Conservation (phyloP, 2,888 invertebrate genomes). For the Cryptophagus acutangulus region DNA sequence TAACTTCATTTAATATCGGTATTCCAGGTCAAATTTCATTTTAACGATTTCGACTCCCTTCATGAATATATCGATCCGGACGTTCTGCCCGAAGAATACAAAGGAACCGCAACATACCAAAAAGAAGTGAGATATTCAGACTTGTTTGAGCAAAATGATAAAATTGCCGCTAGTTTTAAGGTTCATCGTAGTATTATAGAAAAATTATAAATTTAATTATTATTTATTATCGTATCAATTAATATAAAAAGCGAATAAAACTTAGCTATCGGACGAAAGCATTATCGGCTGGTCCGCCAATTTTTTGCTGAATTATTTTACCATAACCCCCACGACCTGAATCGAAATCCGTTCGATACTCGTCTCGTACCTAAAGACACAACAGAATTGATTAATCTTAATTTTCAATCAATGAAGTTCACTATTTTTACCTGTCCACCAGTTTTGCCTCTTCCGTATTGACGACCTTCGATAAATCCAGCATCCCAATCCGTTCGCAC, state of each 20-base stretch:
- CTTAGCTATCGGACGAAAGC: background rate
- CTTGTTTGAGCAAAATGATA: constrained; percentile 29
- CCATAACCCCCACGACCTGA: constrained; percentile 96
- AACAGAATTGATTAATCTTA: constrained; percentile 30
- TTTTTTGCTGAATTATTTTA: constrained; percentile 84
- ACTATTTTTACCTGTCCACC: constrained; percentile 97
- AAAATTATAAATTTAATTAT: constrained; percentile 2
- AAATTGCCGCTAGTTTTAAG: constrained; percentile 32
- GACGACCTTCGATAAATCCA: constrained; percentile 96
- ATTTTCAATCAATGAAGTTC: no score
- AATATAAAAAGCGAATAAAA: background rate
- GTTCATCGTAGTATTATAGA: constrained; percentile 12
- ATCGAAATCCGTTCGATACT: constrained; percentile 96
- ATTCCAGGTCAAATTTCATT: constrained; percentile 52
- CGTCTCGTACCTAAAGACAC: constrained; percentile 93
- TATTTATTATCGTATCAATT: background rate
- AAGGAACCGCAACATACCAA: constrained; percentile 48
- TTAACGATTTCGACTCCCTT: constrained; percentile 50
- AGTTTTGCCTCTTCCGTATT: constrained; percentile 95
- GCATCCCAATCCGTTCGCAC: constrained; percentile 99
- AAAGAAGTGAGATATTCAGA: constrained; percentile 27
- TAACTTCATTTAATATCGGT: background rate
- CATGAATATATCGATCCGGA: constrained; percentile 50
- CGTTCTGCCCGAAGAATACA: constrained; percentile 55
- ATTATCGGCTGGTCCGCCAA: constrained; percentile 47